Evolutionary conservation across 2,797 vertebrate genomes (phyloP).

Genomic region (Acrocephalus scirpaceus): DNA sequence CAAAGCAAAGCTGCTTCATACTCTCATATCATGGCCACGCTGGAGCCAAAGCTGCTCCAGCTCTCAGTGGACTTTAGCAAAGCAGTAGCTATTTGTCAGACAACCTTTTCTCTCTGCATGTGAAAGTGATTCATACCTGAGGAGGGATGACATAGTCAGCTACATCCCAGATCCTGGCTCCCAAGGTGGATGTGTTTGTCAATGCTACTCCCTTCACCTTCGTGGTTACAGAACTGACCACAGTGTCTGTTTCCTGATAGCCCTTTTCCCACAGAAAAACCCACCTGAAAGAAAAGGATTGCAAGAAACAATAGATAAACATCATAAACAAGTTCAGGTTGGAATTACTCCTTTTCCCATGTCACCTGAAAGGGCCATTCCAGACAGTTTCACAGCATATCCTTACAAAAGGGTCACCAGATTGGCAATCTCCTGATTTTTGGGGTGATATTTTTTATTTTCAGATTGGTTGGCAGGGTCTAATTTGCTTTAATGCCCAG

Average conservation of each 20-base stretch:
- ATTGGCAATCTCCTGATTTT: background rate
- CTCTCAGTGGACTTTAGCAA: background rate
- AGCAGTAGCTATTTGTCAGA: background rate
- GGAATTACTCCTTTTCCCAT: background rate
- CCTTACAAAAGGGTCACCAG: background rate
- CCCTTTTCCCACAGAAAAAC: slow-evolving; percentile 88
- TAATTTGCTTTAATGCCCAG: background rate
- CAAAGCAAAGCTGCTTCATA: background rate
- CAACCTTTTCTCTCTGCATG: background rate
- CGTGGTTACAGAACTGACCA: slow-evolving; percentile 85
- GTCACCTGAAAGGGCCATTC: background rate
- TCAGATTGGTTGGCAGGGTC: no score
- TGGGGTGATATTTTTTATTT: background rate
- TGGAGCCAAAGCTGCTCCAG: background rate
- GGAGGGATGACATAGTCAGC: slow-evolving; percentile 87
- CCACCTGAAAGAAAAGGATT: slow-evolving; percentile 77
- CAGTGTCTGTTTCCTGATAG: slow-evolving; percentile 87
- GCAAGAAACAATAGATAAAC: background rate
- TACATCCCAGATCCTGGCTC: slow-evolving; percentile 85
- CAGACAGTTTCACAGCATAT: background rate
- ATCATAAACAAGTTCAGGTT: background rate
- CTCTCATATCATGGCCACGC: fast-evolving
- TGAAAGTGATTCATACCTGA: slow-evolving; percentile 75
- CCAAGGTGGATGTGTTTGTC: slow-evolving; percentile 79
- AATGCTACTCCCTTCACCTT: slow-evolving; percentile 87